Evolutionary conservation across 1,140 invertebrate genomes (phyloP).

Genomic region (Piezodorus guildinii): DNA sequence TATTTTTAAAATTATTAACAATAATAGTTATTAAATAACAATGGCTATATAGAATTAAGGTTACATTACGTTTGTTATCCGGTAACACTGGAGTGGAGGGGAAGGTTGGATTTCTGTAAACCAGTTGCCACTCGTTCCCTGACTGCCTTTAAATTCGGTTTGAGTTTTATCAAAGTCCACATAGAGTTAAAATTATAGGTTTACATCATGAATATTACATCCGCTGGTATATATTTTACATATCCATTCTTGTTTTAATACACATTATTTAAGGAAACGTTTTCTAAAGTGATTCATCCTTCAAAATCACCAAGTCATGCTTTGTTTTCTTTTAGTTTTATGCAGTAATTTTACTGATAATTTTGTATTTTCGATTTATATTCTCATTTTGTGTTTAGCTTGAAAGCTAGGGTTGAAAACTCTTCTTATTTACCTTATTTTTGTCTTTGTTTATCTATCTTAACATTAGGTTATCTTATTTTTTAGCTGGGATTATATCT

Average conservation of each 20-base stretch:
- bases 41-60: too few species aligned
- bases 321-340: constrained; percentile 10
- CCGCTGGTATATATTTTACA: constrained; percentile 33
- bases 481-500: constrained; percentile 85
- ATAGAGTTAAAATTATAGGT: background rate
- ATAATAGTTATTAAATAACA: too few species aligned
- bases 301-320: constrained; percentile 9
- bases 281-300: constrained; percentile 12
- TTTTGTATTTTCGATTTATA: background rate
- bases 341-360: constrained; percentile 10
- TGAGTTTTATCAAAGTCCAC: background rate
- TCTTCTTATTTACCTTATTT: constrained; percentile 19
- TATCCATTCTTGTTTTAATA: constrained; percentile 2
- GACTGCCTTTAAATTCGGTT: background rate
- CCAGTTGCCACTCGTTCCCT: background rate
- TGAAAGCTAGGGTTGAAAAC: background rate
- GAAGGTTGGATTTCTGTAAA: constrained; percentile 11
- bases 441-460: background rate
- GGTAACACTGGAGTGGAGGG: background rate
- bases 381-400: background rate
- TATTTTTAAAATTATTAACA: too few species aligned
- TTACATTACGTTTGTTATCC: background rate
- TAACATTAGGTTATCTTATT: constrained; percentile 25
- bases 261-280: background rate
- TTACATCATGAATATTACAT: constrained; percentile 36